Base-by-base conservation (phyloP, 2,797 vertebrate species). In the Picus viridis region DNA sequence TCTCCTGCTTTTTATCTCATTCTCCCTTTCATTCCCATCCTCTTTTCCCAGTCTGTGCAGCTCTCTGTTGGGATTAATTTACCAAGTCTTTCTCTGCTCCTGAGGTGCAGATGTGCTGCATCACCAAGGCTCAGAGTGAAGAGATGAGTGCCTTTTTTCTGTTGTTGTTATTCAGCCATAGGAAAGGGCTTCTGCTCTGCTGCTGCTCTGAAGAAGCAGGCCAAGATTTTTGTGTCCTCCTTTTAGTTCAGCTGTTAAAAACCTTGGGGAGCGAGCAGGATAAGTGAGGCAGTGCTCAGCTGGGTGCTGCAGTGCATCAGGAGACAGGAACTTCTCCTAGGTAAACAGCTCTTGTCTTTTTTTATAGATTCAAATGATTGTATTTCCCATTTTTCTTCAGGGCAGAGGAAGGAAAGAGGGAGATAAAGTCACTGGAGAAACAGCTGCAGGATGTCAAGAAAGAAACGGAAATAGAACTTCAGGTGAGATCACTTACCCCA, bases 371-470 rank as follows among this genome's bases (percentile, higher is more conserved):
- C 26, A 90, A 74, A 19, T 69, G 8, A 78, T 61, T 56, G 53
- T 71, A 22, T 86, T 88, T 89, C 59, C 51, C 22, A 47, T 77
- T 77, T 90, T 95, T 73, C 81, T 94, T 65, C 84, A 98, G 98
- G 95, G 98, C 98, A 62, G 98, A 98, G 93, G 94, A 97, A 78
- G 96, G 97, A 89, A 96, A 97, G 68, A 94, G 94, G 68, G 97
- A 96, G 93, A 96, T 96, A 75, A 97, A 96, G 92, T 74, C 64
- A 79, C 95, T 99, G 36, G 92, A 97, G 89, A 98, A 96, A 94
- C 96, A 98, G 82, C 56, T 98, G 57, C 70, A 96, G 32, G 97
- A 98, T 69, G 88, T 98, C 90, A 97, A 95, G 92, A 97, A 95
- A 90, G 97, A 98, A 90, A 97, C 95, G 41, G 94, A 97, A 41